A percentile compares a stretch with the other conserved stretches of the same genome.
Evolutionary conservation across 2,113 vertebrate species (phyloP).

Genomic region (Nettapus auritus): DNA sequence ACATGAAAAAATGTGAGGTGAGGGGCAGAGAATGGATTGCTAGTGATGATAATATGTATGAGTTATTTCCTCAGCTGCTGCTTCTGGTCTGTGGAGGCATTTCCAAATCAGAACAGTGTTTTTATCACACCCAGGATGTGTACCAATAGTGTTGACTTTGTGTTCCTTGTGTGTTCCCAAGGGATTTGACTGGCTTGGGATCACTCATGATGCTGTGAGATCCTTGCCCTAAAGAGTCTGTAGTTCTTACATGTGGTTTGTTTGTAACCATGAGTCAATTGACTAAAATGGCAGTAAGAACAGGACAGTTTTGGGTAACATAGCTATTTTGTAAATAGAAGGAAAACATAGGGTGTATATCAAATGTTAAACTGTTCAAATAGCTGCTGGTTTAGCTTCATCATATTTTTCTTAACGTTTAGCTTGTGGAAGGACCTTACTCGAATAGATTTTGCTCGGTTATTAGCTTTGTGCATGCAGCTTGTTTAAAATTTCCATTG

Average conservation of each 20-base stretch:
- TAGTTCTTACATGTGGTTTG: background rate
- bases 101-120: background rate
- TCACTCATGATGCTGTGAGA: background rate
- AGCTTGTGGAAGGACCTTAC: background rate
- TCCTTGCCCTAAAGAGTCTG: background rate
- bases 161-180: background rate
- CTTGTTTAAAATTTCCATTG: background rate
- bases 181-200: background rate
- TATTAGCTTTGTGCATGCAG: background rate
- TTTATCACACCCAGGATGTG: background rate
- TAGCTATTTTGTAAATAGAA: background rate
- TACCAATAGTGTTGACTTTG: accelerated
- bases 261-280: background rate
- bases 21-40: background rate
- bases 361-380: background rate
- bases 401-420: background rate
- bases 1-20: accelerated
- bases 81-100: background rate
- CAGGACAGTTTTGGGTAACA: background rate
- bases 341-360: background rate
- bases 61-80: accelerated
- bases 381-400: background rate
- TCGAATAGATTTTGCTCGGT: background rate
- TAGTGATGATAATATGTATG: background rate
- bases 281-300: background rate